Evolutionary conservation across 2,888 invertebrate genomes (phyloP).

Genomic region (Amiota minor): DNA sequence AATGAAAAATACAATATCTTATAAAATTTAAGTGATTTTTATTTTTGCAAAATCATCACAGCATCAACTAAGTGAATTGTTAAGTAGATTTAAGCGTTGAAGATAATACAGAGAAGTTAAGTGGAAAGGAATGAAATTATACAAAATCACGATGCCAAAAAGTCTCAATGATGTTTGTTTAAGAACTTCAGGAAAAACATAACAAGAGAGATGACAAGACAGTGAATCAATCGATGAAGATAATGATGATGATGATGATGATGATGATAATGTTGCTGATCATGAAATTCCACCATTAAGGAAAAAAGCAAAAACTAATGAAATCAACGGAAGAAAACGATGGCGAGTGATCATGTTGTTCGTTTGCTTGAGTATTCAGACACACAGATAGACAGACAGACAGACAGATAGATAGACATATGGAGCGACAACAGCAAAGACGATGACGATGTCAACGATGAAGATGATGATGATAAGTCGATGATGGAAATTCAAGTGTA

Average conservation of each 20-base stretch:
- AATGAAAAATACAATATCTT: constrained; percentile 27
- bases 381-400: constrained; percentile 11
- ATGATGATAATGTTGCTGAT: neutral
- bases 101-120: neutral
- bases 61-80: neutral
- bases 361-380: too few species aligned
- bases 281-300: too few species aligned
- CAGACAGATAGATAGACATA: neutral
- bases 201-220: constrained; percentile 36
- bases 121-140: constrained; percentile 36
- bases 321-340: constrained; percentile 9
- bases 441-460: neutral
- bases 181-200: constrained; percentile 47
- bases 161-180: constrained; percentile 67
- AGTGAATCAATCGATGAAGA: constrained; percentile 20
- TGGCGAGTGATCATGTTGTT: neutral
- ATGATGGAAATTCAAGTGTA: constrained; percentile 9
- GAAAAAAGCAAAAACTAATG: constrained; percentile 38
- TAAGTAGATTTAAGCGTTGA: constrained; percentile 31
- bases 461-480: constrained; percentile 27
- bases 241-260: constrained; percentile 1
- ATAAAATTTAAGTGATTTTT: constrained; percentile 23
- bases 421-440: constrained; percentile 11
- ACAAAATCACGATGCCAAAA: constrained; percentile 64
- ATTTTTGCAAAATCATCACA: constrained; percentile 57